Percentiles rank a stretch among this genome's conserved stretches.
Conservation (phyloP, 1,140 invertebrate genomes). For the Goniozus legneri region DNA sequence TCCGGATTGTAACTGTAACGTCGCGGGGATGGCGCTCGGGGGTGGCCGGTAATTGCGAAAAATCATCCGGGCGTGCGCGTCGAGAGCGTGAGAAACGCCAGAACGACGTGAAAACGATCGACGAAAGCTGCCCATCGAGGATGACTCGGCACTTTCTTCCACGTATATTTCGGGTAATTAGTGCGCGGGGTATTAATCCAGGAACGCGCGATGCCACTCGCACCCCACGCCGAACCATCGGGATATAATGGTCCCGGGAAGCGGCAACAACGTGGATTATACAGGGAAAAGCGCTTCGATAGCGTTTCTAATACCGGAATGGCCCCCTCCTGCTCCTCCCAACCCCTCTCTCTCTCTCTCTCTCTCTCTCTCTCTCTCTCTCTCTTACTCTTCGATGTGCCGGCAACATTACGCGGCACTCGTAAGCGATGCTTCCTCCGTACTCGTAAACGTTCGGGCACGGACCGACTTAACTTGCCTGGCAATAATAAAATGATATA, state of each 20-base stretch:
- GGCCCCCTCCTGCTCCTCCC: too few species aligned
- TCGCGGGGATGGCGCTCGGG: not conserved
- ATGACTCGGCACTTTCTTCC: constrained; percentile 36
- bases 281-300: constrained; percentile 46
- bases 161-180: constrained; percentile 47
- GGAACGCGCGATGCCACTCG: too few species aligned
- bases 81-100: too few species aligned
- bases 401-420: constrained; percentile 1
- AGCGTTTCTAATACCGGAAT: constrained; percentile 45
- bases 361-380: too few species aligned
- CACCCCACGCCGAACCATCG: constrained; percentile 40
- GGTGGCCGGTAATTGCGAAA: not conserved
- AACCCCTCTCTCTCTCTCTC: too few species aligned
- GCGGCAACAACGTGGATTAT: constrained; percentile 48
- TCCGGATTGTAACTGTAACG: not conserved
- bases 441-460: constrained; percentile 40
- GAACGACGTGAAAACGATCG: not conserved
- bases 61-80: too few species aligned
- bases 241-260: constrained; percentile 45
- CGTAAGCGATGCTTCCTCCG: constrained; percentile 11
- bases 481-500: constrained; percentile 58
- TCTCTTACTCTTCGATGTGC: too few species aligned
- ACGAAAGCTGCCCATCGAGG: not conserved
- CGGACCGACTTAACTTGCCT: constrained; percentile 50
- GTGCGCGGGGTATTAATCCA: constrained; percentile 45